Conservation (phyloP, 1,140 invertebrate species). For the Tetramorium parvispinum region DNA sequence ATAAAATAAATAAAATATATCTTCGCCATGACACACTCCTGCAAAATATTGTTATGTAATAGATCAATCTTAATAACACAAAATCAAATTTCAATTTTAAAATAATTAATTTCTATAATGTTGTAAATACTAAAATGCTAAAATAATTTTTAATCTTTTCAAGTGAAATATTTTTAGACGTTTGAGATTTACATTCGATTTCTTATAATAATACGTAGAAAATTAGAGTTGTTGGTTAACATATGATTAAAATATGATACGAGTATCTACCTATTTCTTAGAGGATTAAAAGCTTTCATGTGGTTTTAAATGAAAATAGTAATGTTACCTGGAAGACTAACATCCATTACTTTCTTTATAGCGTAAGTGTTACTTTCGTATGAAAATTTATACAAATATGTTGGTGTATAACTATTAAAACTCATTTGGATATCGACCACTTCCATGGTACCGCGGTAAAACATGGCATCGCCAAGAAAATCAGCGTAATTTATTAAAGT, state of each 20-base stretch:
- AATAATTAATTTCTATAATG: not conserved
- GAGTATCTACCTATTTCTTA: not conserved
- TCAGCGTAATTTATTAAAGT: slow-evolving; percentile 79
- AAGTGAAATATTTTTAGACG: not conserved
- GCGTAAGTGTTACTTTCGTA: slow-evolving; percentile 70
- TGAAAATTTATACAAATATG: slow-evolving; percentile 86
- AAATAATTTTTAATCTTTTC: not conserved
- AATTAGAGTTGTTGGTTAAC: not conserved
- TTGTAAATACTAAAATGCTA: not conserved
- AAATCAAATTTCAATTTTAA: not conserved
- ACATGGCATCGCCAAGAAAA: slow-evolving; percentile 83
- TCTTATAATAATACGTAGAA: not conserved
- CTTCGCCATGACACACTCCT: slow-evolving; percentile 78
- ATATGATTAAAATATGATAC: not conserved
- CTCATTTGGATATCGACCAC: slow-evolving; percentile 81
- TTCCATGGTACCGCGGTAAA: slow-evolving; percentile 82
- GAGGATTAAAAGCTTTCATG: not conserved
- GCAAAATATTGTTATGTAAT: not conserved
- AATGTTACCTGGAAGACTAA: slow-evolving; percentile 48
- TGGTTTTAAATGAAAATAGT: not conserved
- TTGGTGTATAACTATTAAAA: slow-evolving; percentile 66
- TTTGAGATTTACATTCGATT: not conserved
- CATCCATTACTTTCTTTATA: slow-evolving; percentile 19
- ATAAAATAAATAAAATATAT: slow-evolving; percentile 76
- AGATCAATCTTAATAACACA: slow-evolving; percentile 15